Evolutionary conservation across 2,113 vertebrate genomes (phyloP).

Genomic region (Archilochus colubris): DNA sequence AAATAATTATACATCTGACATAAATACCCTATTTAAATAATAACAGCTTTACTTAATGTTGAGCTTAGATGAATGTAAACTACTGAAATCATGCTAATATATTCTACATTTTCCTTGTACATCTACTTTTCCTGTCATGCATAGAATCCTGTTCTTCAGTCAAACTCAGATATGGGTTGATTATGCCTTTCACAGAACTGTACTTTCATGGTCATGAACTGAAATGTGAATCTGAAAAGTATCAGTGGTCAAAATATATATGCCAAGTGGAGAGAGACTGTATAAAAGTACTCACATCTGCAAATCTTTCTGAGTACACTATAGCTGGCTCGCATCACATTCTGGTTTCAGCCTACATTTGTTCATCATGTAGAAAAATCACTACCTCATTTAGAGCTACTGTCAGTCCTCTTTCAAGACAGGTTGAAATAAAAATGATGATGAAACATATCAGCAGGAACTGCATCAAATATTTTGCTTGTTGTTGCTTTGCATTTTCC

Average conservation of each 20-base stretch:
- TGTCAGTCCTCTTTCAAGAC: not conserved
- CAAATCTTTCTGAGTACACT: not conserved
- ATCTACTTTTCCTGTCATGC: not conserved
- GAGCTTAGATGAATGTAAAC: conserved; percentile 23
- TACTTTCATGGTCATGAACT: not conserved
- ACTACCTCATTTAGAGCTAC: not conserved
- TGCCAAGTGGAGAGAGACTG: not conserved
- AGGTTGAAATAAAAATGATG: not conserved
- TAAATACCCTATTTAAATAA: conserved; percentile 25
- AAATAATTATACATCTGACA: conserved; percentile 23
- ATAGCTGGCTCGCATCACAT: not conserved
- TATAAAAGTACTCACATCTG: not conserved
- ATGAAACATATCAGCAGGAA: not conserved
- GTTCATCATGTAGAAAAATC: not conserved
- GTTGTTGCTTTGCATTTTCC: not conserved
- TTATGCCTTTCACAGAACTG: not conserved
- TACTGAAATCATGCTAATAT: not conserved
- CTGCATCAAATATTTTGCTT: not conserved
- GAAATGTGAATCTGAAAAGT: not conserved
- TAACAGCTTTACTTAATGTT: not conserved
- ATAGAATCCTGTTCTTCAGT: not conserved
- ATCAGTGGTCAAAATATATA: not conserved
- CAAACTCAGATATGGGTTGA: not conserved
- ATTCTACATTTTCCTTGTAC: not conserved
- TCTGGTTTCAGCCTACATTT: not conserved